Evolutionary conservation across 2,797 vertebrate genomes (phyloP).

Genomic region (Hirundo rustica): DNA sequence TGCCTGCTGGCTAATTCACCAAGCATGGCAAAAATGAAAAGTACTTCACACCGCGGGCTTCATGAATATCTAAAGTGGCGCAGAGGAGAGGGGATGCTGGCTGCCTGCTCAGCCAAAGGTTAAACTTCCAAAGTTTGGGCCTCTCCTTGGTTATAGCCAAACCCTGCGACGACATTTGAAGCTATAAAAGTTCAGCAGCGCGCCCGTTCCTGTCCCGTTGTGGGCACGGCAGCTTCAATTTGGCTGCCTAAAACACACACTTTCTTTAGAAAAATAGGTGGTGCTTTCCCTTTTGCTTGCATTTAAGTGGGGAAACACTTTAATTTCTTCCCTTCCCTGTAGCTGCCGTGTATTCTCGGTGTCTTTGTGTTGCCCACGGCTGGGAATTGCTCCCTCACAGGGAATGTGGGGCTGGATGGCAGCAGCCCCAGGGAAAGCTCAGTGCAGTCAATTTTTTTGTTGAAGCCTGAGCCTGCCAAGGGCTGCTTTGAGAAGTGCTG

Average conservation of each 20-base stretch:
- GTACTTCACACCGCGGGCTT: background rate
- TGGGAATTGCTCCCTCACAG: background rate
- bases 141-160: background rate
- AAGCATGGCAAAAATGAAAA: constrained; percentile 26
- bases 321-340: background rate
- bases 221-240: background rate
- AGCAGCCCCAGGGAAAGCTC: background rate
- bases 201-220: background rate
- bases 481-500: background rate
- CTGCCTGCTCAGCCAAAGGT: background rate
- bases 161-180: background rate
- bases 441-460: background rate
- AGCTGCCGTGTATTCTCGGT: background rate
- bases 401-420: background rate
- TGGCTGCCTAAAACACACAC: background rate
- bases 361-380: background rate
- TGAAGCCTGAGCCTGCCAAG: background rate
- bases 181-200: background rate
- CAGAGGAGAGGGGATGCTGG: background rate
- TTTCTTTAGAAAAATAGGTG: background rate
- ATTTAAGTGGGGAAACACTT: background rate
- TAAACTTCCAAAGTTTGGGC: background rate
- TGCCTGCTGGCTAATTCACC: constrained; percentile 49
- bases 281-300: background rate
- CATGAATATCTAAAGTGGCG: background rate